Evolutionary conservation across 1,140 invertebrate species (phyloP).

Genomic region (Drosophila simulans): DNA sequence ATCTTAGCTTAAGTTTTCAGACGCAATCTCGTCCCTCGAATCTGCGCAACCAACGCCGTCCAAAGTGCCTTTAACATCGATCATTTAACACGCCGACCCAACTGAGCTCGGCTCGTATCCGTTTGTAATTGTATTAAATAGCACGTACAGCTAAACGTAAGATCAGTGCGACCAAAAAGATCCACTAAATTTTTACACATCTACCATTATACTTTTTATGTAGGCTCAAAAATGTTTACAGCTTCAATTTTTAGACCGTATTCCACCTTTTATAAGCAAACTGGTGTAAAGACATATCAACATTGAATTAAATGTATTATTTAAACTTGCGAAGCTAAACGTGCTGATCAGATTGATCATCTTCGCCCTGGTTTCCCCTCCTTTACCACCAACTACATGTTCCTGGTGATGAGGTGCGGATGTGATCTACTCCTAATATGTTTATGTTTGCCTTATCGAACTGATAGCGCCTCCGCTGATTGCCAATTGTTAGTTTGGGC

Average conservation of each 20-base stretch:
- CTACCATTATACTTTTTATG: constrained; percentile 6
- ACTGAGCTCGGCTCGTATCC: background rate
- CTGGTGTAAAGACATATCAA: constrained; percentile 7
- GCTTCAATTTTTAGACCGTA: background rate
- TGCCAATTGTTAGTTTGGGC: constrained; percentile 50
- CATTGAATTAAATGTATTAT: background rate
- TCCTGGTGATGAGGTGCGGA: constrained; percentile 3
- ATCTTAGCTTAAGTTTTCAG: constrained; percentile 1
- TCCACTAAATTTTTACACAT: constrained; percentile 4
- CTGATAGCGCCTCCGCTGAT: constrained; percentile 52
- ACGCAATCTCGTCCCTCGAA: constrained; percentile 18
- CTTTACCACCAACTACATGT: background rate
- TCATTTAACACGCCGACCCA: constrained; percentile 23
- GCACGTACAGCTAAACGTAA: constrained; percentile 8
- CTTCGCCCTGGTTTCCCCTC: background rate
- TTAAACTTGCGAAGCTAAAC: background rate
- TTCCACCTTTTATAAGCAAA: background rate
- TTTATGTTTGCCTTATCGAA: constrained; percentile 34
- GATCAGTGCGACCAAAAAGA: background rate
- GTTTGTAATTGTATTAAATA: constrained; percentile 19
- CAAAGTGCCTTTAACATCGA: constrained; percentile 49
- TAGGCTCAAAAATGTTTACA: constrained; percentile 16
- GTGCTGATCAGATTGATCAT: background rate
- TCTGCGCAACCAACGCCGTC: constrained; percentile 35
- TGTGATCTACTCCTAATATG: constrained; percentile 37